These are phyloP conservation scores for Alosa alosa DNA, from an alignment of 2,113 vertebrate genomes.

Conservation along the genomic window DNA sequence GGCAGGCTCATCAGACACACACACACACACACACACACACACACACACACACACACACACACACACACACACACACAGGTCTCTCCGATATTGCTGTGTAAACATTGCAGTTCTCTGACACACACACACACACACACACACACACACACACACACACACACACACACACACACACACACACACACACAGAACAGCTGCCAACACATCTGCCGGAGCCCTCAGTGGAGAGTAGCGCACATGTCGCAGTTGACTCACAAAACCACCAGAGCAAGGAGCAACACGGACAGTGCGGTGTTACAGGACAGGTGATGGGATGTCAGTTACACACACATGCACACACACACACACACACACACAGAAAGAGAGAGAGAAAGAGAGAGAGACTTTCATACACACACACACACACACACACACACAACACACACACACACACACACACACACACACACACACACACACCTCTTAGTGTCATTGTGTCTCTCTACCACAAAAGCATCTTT, in stretches of 20 bases:
- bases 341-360: background rate
- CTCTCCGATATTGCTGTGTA: no score
- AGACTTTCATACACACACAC: background rate
- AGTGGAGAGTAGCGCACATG: conserved; percentile 5
- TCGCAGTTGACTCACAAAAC: conserved; percentile 14
- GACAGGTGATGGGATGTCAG: background rate
- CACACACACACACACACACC: background rate
- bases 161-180: background rate
- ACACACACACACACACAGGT: background rate
- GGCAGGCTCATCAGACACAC: background rate
- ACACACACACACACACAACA: background rate
- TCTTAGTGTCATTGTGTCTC: background rate
- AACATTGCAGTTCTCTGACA: no score
- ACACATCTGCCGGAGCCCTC: conserved; percentile 36
- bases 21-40: background rate
- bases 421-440: background rate
- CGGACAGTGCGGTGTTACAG: background rate
- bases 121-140: background rate
- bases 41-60: background rate
- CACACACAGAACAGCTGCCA: background rate
- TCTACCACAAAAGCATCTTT: background rate
- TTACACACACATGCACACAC: background rate
- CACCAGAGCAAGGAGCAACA: background rate
- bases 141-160: background rate
- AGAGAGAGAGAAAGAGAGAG: no score